A percentile compares a stretch with the other conserved stretches of the same genome.
Conservation (phyloP, 2,113 vertebrate species). For the Tonatia bakeri region DNA sequence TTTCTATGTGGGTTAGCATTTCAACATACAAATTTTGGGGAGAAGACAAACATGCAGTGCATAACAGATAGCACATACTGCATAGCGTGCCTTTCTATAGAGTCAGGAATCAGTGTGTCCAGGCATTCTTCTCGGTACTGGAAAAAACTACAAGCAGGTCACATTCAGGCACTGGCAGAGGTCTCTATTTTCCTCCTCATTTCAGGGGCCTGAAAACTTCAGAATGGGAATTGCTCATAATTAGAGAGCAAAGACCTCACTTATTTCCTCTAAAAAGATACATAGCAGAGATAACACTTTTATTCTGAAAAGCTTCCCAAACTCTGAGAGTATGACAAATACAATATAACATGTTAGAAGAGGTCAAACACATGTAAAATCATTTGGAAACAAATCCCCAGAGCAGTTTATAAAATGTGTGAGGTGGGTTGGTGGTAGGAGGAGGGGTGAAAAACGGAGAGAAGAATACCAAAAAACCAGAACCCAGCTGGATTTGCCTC, state of each 20-base stretch:
- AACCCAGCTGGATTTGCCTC: neutral
- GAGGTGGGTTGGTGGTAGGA: no score
- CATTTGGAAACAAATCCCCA: neutral
- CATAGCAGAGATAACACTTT: neutral
- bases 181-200: neutral
- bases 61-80: neutral
- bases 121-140: neutral
- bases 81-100: neutral
- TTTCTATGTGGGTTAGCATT: neutral
- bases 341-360: neutral
- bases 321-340: neutral
- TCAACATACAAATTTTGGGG: neutral
- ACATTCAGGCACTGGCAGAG: neutral
- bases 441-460: neutral
- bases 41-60: neutral
- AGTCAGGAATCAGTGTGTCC: neutral
- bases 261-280: neutral
- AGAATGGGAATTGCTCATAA: neutral
- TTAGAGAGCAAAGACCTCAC: neutral
- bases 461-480: neutral
- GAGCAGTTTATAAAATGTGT: neutral
- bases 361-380: neutral
- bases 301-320: neutral
- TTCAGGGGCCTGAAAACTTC: neutral
- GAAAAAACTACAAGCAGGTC: neutral